These are phyloP conservation scores for Bembecia ichneumoniformis DNA, from an alignment of 2,888 invertebrate species.

Conservation along the genomic window DNA sequence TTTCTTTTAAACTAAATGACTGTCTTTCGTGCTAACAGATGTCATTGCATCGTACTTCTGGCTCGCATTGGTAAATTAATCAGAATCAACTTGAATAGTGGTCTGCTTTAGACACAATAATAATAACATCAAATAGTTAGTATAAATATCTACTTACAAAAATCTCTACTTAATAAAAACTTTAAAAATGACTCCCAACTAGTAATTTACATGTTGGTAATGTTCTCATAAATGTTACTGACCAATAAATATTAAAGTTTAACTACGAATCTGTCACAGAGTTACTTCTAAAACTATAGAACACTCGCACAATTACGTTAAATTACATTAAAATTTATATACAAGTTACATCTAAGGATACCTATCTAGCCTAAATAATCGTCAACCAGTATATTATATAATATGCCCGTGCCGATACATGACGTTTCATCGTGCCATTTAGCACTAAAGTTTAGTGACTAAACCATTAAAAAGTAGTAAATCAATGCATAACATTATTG, in stretches of 20 bases:
- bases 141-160: too few species aligned
- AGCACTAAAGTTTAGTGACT: too few species aligned
- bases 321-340: slow-evolving; percentile 66
- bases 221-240: neutral
- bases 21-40: too few species aligned
- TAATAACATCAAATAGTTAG: too few species aligned
- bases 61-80: too few species aligned
- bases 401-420: neutral
- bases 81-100: too few species aligned
- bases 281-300: slow-evolving; percentile 58
- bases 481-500: too few species aligned
- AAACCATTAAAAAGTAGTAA: too few species aligned
- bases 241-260: slow-evolving; percentile 18
- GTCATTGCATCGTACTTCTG: too few species aligned
- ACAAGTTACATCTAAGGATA: slow-evolving; percentile 58
- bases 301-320: slow-evolving; percentile 68
- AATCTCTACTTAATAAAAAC: slow-evolving; percentile 12
- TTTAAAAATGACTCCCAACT: slow-evolving; percentile 2
- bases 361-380: slow-evolving; percentile 43
- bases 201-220: neutral
- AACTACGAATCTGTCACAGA: slow-evolving; percentile 54
- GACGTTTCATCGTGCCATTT: too few species aligned
- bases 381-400: slow-evolving; percentile 10
- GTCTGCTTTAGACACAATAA: too few species aligned
- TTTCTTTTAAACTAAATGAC: too few species aligned